A percentile compares a stretch with the other conserved stretches of the same genome.
Evolutionary conservation across 1,140 invertebrate species (phyloP).

Genomic region (Diuraphis noxia): DNA sequence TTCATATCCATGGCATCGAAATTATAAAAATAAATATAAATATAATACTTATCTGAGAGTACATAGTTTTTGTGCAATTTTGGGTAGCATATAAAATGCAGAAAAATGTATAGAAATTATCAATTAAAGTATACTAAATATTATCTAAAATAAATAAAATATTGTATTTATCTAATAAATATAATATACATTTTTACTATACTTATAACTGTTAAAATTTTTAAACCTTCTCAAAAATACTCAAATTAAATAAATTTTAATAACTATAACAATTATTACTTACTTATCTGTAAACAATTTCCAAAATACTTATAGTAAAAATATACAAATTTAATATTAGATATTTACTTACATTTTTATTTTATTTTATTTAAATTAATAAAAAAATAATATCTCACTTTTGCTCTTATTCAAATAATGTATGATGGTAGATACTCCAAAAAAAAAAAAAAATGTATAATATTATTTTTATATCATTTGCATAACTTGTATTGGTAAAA

Average conservation of each 20-base stretch:
- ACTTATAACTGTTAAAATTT: not conserved
- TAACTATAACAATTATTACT: not conserved
- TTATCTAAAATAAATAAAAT: not conserved
- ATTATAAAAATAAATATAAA: not conserved
- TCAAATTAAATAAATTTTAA: not conserved
- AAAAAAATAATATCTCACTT: not conserved
- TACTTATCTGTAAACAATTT: not conserved
- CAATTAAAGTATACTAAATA: not conserved
- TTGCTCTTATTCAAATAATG: not conserved
- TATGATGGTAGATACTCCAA: not conserved
- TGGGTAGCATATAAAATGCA: not conserved
- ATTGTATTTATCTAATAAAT: not conserved
- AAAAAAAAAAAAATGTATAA: not conserved
- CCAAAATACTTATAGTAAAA: not conserved
- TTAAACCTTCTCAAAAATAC: not conserved
- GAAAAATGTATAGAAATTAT: not conserved
- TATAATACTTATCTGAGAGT: not conserved
- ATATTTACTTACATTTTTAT: not conserved
- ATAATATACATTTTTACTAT: not conserved
- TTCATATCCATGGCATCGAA: not conserved
- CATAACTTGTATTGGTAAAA: not conserved
- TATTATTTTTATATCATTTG: not conserved
- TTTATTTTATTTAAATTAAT: not conserved
- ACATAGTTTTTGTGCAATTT: not conserved
- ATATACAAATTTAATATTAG: not conserved